Evolutionary conservation across 2,797 vertebrate species (phyloP).

Genomic region (Eurystomus glaucurus): DNA sequence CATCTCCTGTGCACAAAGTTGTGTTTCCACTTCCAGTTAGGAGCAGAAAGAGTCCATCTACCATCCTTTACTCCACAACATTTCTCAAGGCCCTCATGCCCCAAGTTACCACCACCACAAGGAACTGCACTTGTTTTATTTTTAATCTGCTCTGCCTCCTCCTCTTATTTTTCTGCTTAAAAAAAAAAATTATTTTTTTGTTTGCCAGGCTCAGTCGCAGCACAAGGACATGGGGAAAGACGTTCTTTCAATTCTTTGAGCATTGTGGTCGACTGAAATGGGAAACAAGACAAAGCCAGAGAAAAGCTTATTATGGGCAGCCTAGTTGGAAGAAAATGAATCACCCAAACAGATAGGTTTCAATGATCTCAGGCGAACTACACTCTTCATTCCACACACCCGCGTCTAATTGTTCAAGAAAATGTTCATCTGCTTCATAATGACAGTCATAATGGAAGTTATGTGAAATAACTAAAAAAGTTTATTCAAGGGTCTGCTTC

Average conservation of each 20-base stretch:
- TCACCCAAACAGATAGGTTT: constrained; percentile 87
- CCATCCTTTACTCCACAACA: not conserved
- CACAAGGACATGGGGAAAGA: constrained; percentile 84
- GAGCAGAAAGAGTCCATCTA: not conserved
- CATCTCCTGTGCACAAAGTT: not conserved
- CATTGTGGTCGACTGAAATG: constrained; percentile 84
- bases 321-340: constrained; percentile 86
- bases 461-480: constrained; percentile 86
- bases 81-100: constrained; percentile 9
- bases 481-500: constrained; percentile 84
- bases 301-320: constrained; percentile 86
- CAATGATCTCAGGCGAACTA: constrained; percentile 83
- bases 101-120: not conserved
- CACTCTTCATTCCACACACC: constrained; percentile 82
- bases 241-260: constrained; percentile 81
- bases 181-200: constrained; percentile 43
- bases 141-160: constrained; percentile 9
- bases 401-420: constrained; percentile 85
- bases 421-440: constrained; percentile 87
- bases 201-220: constrained; percentile 77
- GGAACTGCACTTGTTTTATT: not conserved
- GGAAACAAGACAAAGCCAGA: constrained; percentile 83
- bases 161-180: not conserved
- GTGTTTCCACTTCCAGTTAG: not conserved
- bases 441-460: constrained; percentile 84